phyloP scores from a whole-genome alignment of 2,888 invertebrate genomes.

The Encarsia formosa region DNA sequence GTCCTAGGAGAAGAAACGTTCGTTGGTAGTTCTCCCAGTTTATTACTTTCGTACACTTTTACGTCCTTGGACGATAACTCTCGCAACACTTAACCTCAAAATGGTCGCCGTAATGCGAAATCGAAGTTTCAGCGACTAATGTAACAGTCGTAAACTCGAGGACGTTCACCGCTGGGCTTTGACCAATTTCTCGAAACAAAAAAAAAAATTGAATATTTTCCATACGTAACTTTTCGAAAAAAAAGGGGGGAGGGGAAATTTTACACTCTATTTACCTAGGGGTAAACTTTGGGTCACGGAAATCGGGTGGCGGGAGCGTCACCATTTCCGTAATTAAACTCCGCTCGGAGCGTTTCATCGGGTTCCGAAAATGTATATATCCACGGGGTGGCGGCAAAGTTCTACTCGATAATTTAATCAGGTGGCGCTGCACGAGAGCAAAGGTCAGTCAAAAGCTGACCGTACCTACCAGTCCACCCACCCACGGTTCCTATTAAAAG shows the following conservation, averaged over 20 bases:
- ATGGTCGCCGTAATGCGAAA: slow-evolving; percentile 23
- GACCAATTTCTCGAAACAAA: too few relatives aligned
- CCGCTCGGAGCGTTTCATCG: slow-evolving; percentile 9
- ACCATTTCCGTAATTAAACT: slow-evolving; percentile 22
- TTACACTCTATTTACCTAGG: too few relatives aligned
- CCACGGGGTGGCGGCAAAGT: slow-evolving; percentile 9
- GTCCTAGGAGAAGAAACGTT: slow-evolving; percentile 16
- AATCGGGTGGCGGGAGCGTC: too few relatives aligned
- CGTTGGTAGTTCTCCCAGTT: slow-evolving; percentile 12
- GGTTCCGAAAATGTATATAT: slow-evolving; percentile 2
- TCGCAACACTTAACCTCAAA: slow-evolving; percentile 23
- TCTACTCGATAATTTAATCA: slow-evolving; percentile 24
- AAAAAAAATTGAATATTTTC: too few relatives aligned
- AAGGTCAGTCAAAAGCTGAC: slow-evolving; percentile 21
- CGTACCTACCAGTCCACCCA: background rate
- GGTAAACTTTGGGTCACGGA: too few relatives aligned
- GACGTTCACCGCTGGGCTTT: too few relatives aligned
- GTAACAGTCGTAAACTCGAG: slow-evolving; percentile 21
- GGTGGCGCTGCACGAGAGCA: slow-evolving; percentile 1
- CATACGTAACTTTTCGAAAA: too few relatives aligned
- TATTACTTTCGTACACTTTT: slow-evolving; percentile 23
- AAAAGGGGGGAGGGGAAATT: too few relatives aligned
- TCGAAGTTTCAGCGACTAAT: slow-evolving; percentile 22
- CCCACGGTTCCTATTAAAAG: slow-evolving; percentile 15
- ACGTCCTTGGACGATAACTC: slow-evolving; percentile 19